A percentile compares a stretch with the other conserved stretches of the same genome.
These are phyloP conservation scores for Zygogramma bicolorata DNA, from an alignment of 2,888 invertebrate species.

Conservation along the genomic window DNA sequence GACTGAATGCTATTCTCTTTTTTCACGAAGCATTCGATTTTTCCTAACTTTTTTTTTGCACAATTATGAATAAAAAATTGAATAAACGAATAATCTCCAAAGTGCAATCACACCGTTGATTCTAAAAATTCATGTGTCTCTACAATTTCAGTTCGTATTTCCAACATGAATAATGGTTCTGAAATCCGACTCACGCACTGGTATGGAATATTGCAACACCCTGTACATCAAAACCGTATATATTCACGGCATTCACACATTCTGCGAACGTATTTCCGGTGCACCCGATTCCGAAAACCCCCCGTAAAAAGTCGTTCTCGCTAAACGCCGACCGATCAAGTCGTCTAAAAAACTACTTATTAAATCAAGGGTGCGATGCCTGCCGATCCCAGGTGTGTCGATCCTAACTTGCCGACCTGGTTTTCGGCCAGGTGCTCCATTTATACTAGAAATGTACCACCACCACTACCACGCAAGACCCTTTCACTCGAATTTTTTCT, in stretches of 20 bases:
- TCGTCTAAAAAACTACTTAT: slow-evolving; percentile 55
- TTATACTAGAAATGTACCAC: slow-evolving; percentile 60
- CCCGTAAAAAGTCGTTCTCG: slow-evolving; percentile 1
- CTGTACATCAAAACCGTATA: background rate
- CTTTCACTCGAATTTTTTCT: slow-evolving; percentile 30
- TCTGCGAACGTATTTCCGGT: slow-evolving; percentile 6
- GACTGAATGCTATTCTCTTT: too few species aligned
- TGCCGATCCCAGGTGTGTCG: slow-evolving; percentile 61
- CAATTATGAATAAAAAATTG: too few species aligned
- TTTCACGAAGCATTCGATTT: too few species aligned
- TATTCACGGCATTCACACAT: background rate
- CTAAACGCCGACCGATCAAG: slow-evolving; percentile 13
- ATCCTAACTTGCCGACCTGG: slow-evolving; percentile 63
- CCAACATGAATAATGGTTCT: too few species aligned
- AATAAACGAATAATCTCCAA: too few species aligned
- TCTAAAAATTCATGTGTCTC: too few species aligned
- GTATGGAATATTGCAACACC: background rate
- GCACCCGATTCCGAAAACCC: background rate
- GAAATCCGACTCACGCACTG: too few species aligned
- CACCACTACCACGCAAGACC: slow-evolving; percentile 43
- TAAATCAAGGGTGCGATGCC: slow-evolving; percentile 56
- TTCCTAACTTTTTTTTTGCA: too few species aligned
- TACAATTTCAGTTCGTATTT: too few species aligned
- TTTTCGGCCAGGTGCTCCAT: slow-evolving; percentile 65
- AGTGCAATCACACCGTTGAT: too few species aligned